These are phyloP conservation scores for Chaetogeoica ovagalla DNA, from an alignment of 2,888 invertebrate species.

Conservation along the genomic window DNA sequence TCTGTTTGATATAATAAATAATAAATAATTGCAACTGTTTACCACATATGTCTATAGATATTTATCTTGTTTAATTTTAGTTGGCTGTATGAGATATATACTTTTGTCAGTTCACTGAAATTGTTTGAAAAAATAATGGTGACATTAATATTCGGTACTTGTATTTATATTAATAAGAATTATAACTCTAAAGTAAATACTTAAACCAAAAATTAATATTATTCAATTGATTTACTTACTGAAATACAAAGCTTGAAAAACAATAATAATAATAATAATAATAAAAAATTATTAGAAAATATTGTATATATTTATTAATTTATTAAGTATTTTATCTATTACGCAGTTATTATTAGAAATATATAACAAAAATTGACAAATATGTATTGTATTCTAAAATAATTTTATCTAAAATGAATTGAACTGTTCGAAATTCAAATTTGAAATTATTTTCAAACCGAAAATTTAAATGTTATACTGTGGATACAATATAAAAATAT, in stretches of 20 bases:
- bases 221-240: neutral
- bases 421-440: no score
- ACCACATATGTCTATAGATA: neutral
- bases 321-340: no score
- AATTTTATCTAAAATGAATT: no score
- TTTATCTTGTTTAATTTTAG: constrained; percentile 13
- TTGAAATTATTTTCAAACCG: no score
- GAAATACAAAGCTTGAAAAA: neutral
- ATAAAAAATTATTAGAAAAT: neutral
- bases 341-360: no score
- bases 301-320: no score
- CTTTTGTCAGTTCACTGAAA: neutral
- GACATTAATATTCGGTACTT: neutral
- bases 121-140: neutral
- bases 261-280: neutral
- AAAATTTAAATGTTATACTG: no score
- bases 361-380: no score
- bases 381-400: no score
- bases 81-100: neutral
- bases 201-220: neutral
- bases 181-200: neutral
- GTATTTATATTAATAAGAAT: no score
- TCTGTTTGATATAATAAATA: neutral
- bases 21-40: neutral
- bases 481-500: no score